Conservation (phyloP, 30 jellyfish, hydroid and myxozoan genomes). For the Rhopilema esculentum region DNA sequence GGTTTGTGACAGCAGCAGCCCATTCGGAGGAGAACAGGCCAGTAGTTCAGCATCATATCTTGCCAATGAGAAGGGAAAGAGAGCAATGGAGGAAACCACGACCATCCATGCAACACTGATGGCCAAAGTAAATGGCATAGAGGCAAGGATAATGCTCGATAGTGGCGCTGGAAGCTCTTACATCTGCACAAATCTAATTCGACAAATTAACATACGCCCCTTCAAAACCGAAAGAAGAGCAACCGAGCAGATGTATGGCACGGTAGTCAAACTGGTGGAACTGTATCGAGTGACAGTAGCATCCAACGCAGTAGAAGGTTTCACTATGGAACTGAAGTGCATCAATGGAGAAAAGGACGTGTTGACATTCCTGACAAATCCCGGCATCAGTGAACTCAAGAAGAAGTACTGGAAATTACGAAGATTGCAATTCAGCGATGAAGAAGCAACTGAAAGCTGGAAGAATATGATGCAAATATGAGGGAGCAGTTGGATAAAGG, state of each 20-base stretch:
- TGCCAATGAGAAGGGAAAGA: conserved; percentile 24
- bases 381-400: conserved; percentile 35
- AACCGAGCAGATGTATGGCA: conserved; percentile 74
- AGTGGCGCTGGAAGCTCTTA: conserved; percentile 61
- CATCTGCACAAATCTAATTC: conserved; percentile 46
- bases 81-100: conserved; percentile 28
- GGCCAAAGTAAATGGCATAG: conserved; percentile 45
- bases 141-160: conserved; percentile 60
- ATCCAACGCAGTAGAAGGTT: conserved; percentile 44
- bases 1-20: conserved; percentile 39
- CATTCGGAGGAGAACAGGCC: no score
- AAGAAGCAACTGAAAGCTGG: background rate
- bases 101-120: conserved; percentile 39
- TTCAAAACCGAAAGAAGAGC: conserved; percentile 24
- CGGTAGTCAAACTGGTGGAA: conserved; percentile 37
- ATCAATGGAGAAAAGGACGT: conserved; percentile 47
- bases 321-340: conserved; percentile 29
- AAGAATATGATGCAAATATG: background rate
- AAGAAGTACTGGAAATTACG: conserved; percentile 24
- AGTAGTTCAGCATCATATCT: no score
- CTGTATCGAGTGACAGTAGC: conserved; percentile 25
- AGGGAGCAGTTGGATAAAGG: background rate
- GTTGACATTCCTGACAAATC: conserved; percentile 51
- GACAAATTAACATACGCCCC: conserved; percentile 31
- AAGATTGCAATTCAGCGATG: conserved; percentile 24